Base-by-base conservation (phyloP, 2,797 vertebrate species). In the Heterohyrax brucei region DNA sequence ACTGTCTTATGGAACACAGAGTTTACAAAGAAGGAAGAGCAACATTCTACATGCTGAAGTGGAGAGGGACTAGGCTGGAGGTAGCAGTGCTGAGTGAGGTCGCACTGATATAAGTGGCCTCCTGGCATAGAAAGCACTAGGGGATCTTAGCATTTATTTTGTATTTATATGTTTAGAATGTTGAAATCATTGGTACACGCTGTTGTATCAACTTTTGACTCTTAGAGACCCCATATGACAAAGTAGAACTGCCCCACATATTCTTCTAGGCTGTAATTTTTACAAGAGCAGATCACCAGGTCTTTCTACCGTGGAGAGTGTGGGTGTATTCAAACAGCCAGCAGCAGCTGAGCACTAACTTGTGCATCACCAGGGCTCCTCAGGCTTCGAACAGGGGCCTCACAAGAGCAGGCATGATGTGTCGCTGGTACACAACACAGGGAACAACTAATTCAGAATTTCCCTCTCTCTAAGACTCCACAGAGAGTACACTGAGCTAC, bases 371-470 rank as follows among this genome's bases (percentile, higher is more conserved):
- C n/a, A 33, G n/a, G 14, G n/a, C n/a, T 70, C 30, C 6, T 70
- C 33, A 46, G 66, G 39, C 81, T 80, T 87, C 89, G 44, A 84
- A 73, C 10, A 10, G 26, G 48, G 70, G 21, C 0, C 87, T 89
- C 53, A 26, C 33, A 64, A 64, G 66, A 92, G 1, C 4, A 95
- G 46, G 21, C 12, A 10, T 19, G 10, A 91, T 22, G 10, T 48
- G 78, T 78, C 30, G n/a, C 76, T 14, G 24, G 53, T 16, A 53
- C 30, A 44, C 18, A 92, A 21, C 22, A 30, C 18, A 1, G 56
- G 56, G 16, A 22, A 3, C 59, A 44, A 66, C 13, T 48, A 75
- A 18, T 68, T 95, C 26, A 82, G n/a, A 93, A 92, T 66, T 92
- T 79, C 18, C 79, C 78, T 73, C 75, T 48, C 22, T 59, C 26